Base-by-base conservation (phyloP, 2,113 vertebrate genomes). In the Sylvilagus bachmani region DNA sequence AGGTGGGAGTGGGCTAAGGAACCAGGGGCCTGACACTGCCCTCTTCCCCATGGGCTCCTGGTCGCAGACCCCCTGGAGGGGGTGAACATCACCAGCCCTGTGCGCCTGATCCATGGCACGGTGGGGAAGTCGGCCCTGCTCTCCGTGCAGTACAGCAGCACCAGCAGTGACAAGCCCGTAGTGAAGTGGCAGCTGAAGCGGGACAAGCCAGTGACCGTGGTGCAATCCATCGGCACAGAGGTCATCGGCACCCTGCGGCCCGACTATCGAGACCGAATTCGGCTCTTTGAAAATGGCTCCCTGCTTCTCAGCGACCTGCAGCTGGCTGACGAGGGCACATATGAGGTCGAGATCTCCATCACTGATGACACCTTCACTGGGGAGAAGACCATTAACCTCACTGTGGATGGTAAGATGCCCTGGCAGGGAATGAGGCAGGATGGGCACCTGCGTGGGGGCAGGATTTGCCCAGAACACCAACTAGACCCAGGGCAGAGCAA, bases 291-390 rank as follows among this genome's bases (percentile, higher is more conserved):
- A 96, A 99, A 99, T 0, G 99, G 99, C 77, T 99, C 99, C 0
- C 97, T 99, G 96, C 98, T 99, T 81, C 99, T 99, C 86, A 99
- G 99, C 89, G 99, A 99, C 96, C 96, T 99, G 94, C 98, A 99
- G 92, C 61, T 99, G 77, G 97, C 99, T 0, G 99, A 99, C 0
- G 99, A 99, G 36, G 99, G 99, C 0, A 98, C 97, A 0, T 99
- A 99, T 0, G 99, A 99, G 44, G 99, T 99, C 49, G 99, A 99
- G 98, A 99, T 99, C 97, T 99, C 99, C 97, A 99, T 99, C 98
- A 99, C 99, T 0, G 99, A 99, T 0, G 99, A 99, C 90, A 99
- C 98, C 0, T 99, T 99, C 96, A 98, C 99, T 0, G 99, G 99
- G 17, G 99, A 99, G 97, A 99, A 99, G 95, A 99, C 98, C 97